phyloP scores from a whole-genome alignment of 2,888 invertebrate genomes.

The Caenorhabditis macrosperma region DNA sequence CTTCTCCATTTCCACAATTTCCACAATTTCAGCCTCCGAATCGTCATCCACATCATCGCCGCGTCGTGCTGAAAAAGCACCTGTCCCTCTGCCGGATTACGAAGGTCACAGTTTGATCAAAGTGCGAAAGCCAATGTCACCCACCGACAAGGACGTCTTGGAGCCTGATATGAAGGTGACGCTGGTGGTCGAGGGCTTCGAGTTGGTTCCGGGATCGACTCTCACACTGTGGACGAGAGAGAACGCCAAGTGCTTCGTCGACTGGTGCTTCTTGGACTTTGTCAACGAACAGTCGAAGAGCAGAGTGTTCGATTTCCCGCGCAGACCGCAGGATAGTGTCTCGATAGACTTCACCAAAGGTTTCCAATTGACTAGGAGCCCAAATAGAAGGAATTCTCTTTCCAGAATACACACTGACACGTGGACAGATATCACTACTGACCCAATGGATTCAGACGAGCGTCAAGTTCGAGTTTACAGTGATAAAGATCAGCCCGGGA shows the following conservation, averaged over 20 bases:
- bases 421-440: constrained; percentile 69
- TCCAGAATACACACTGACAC: constrained; percentile 73
- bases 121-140: constrained; percentile 25
- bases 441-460: constrained; percentile 74
- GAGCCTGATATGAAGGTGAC: constrained; percentile 48
- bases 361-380: background rate
- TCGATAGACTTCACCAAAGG: constrained; percentile 52
- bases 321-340: constrained; percentile 30
- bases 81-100: constrained; percentile 53
- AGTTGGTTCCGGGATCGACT: constrained; percentile 64
- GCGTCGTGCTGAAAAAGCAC: constrained; percentile 56
- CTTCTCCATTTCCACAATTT: too few relatives aligned
- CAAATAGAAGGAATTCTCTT: background rate
- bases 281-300: constrained; percentile 49
- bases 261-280: constrained; percentile 62
- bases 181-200: constrained; percentile 61
- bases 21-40: constrained; percentile 73
- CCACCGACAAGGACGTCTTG: constrained; percentile 26
- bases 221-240: constrained; percentile 62
- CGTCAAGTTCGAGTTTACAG: constrained; percentile 70
- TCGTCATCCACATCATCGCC: constrained; percentile 71
- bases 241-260: constrained; percentile 50
- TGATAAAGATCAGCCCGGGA: constrained; percentile 67
- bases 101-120: constrained; percentile 61
- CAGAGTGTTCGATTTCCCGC: constrained; percentile 50